Evolutionary conservation across 37 sponge, comb jelly and placozoan species (phyloP), one percentile per base, ranked within the genome.

Genomic region (Diacarnus erythraeanus): DNA sequence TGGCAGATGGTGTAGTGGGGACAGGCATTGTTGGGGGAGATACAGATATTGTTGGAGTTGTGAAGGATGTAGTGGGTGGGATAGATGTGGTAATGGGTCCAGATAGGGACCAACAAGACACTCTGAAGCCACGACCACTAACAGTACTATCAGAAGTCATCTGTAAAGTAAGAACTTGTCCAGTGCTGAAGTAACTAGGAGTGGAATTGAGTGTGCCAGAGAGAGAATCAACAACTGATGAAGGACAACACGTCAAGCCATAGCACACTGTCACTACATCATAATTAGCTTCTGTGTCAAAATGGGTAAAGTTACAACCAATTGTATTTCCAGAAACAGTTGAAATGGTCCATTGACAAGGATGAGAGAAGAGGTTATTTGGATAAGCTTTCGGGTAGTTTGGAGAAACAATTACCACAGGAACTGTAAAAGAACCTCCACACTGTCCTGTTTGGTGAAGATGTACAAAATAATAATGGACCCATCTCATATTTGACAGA

Each of bases 251-350:
- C 30, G 20, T 59, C 18, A 17, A 26, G 22, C 82, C 82, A 41
- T 75, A 68, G 38, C 81, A 80, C 30, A 87, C 74, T 27, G 65
- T 44, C 57, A 87, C 77, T 27, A 44, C 34, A 44, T 87, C 87
- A 38, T 59, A 81, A 15, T 29, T 25, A 10, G 33, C 5, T 42
- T 80, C 81, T 29, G 70, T 69, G 44, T 17, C 40, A 12, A 87
- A 59, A 36, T 69, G 40, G 42, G 59, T 71, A 61, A 87, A 69
- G 18, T 20, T 42, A 27, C 80, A 37, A 20, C 29, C 23, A 2
- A 87, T 71, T 17, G 18, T 38, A 1, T 3, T 20, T 2, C 42
- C 66, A 0, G 69, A 29, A 37, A 40, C 37, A 40, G 42, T 78
- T 9, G 54, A 68, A 57, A 87, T 67, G 39, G 58, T 87, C 81